Conservation (phyloP, 2,888 invertebrate genomes). For the Drosophila koepferae region DNA sequence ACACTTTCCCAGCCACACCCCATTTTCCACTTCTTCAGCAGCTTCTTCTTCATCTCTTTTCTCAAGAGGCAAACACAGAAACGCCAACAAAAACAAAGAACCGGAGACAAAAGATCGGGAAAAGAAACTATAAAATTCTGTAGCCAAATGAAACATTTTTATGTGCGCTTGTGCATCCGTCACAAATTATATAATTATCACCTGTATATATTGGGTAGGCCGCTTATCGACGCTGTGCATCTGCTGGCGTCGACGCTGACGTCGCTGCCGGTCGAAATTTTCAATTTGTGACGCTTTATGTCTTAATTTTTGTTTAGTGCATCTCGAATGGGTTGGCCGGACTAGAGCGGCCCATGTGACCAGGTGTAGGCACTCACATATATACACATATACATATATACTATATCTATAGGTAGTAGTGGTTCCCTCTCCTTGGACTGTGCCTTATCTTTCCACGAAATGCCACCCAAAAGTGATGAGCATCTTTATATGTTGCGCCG, state of each 20-base stretch:
- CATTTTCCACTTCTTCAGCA: not conserved
- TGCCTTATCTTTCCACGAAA: constrained; percentile 71
- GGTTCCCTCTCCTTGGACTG: constrained; percentile 19
- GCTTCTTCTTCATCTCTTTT: not conserved
- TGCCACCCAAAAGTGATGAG: constrained; percentile 70
- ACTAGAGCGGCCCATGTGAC: constrained; percentile 32
- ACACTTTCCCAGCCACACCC: constrained; percentile 76
- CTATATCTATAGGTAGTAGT: not conserved
- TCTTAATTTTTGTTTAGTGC: constrained; percentile 74
- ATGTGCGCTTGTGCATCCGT: constrained; percentile 81
- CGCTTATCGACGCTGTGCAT: constrained; percentile 80
- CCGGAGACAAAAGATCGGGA: constrained; percentile 58
- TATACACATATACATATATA: not conserved
- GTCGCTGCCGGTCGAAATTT: constrained; percentile 75
- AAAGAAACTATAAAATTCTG: constrained; percentile 74
- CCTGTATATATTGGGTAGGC: constrained; percentile 81
- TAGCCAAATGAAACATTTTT: constrained; percentile 75
- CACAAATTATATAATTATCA: constrained; percentile 84
- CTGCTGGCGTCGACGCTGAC: constrained; percentile 49
- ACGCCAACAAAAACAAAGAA: constrained; percentile 49
- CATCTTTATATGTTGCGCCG: constrained; percentile 61
- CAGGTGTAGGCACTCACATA: constrained; percentile 24
- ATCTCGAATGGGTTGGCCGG: constrained; percentile 49
- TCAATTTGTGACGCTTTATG: constrained; percentile 83
- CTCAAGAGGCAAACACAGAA: constrained; percentile 25